Conservation (phyloP, 1,140 invertebrate genomes). For the Macrotrachela quadricornifera region DNA sequence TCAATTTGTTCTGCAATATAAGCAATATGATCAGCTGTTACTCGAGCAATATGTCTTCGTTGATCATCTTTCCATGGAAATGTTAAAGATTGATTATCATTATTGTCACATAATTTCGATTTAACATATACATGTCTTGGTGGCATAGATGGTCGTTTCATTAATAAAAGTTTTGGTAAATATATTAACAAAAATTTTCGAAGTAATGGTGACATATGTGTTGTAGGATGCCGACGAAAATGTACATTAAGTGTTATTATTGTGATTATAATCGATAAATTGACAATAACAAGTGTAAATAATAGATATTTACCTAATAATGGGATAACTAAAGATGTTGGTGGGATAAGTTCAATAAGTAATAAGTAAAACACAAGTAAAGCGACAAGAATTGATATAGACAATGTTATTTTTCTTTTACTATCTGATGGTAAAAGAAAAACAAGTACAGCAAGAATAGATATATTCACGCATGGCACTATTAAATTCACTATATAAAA, state of each 20-base stretch:
- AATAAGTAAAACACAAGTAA: constrained; percentile 97
- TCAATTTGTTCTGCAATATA: too few relatives aligned
- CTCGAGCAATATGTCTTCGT: too few relatives aligned
- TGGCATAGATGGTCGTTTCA: too few relatives aligned
- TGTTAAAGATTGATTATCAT: too few relatives aligned
- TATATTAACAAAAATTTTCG: not conserved
- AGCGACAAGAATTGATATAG: constrained; percentile 94
- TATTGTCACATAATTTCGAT: too few relatives aligned
- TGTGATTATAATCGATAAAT: constrained; percentile 87
- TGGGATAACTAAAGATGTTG: constrained; percentile 86
- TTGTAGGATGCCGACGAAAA: constrained; percentile 39
- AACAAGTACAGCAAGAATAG: constrained; percentile 83
- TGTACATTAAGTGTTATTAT: constrained; percentile 93
- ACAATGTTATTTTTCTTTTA: constrained; percentile 89
- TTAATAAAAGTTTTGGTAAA: not conserved
- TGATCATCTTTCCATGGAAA: too few relatives aligned
- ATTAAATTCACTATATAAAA: constrained; percentile 30
- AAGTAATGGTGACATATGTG: too few relatives aligned
- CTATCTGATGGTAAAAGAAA: constrained; percentile 97
- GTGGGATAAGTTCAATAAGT: constrained; percentile 90
- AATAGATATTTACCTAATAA: constrained; percentile 91
- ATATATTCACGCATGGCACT: constrained; percentile 34
- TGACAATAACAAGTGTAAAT: constrained; percentile 97
- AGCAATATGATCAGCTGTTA: too few relatives aligned
- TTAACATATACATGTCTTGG: too few relatives aligned